Evolutionary conservation across 1,140 invertebrate genomes (phyloP).

Genomic region (Drosophila sturtevanti): DNA sequence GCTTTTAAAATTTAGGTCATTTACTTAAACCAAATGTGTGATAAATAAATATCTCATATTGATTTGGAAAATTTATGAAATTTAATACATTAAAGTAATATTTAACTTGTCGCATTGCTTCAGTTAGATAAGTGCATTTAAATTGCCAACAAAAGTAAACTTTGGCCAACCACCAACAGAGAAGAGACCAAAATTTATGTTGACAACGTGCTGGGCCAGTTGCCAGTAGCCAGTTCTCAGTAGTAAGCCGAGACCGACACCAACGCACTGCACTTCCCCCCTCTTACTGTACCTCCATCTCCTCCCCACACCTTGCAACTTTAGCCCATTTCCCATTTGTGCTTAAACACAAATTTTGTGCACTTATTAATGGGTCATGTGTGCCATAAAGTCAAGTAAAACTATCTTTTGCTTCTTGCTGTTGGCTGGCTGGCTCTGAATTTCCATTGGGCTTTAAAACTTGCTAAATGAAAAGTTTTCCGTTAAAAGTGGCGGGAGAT

Average conservation of each 20-base stretch:
- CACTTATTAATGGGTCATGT: conserved; percentile 76
- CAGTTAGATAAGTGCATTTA: conserved; percentile 71
- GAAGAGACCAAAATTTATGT: conserved; percentile 66
- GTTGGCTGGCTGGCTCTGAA: background rate
- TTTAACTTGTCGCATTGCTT: conserved; percentile 32
- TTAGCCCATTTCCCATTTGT: conserved; percentile 25
- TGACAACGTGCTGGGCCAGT: conserved; percentile 68
- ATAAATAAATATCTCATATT: background rate
- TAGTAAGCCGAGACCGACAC: background rate
- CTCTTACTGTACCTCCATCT: too few species aligned
- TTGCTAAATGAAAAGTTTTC: conserved; percentile 50
- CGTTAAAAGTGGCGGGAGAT: background rate
- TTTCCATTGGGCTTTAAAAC: conserved; percentile 29
- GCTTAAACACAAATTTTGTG: conserved; percentile 48
- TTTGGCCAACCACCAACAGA: conserved; percentile 50
- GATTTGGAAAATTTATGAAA: background rate
- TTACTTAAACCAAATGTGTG: background rate
- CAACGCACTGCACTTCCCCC: background rate
- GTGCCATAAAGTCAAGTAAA: conserved; percentile 33
- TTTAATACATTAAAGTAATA: background rate
- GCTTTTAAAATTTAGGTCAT: background rate
- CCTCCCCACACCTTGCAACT: conserved; percentile 20
- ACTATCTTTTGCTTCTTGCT: conserved; percentile 35
- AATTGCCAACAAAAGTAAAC: conserved; percentile 65
- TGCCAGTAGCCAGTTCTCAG: conserved; percentile 21